Conservation (phyloP, 1,140 invertebrate genomes). For the Leptinotarsa lineolata region DNA sequence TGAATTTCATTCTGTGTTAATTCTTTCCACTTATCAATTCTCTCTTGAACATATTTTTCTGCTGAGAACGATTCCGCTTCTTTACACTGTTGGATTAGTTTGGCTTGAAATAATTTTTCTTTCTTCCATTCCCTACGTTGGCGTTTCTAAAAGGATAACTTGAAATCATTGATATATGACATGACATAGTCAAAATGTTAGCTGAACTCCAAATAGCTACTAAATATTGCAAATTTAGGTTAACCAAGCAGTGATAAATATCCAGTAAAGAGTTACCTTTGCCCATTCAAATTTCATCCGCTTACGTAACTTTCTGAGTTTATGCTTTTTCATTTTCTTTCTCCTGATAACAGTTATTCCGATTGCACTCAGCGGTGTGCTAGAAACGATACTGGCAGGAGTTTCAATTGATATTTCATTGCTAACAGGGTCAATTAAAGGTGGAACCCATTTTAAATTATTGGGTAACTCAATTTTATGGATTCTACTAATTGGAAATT, state of each 20-base stretch:
- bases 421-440: slow-evolving; percentile 36
- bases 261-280: slow-evolving; percentile 58
- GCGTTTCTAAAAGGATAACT: slow-evolving; percentile 57
- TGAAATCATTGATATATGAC: not conserved
- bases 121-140: slow-evolving; percentile 70
- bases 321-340: slow-evolving; percentile 86
- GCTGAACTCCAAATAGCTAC: too few species aligned
- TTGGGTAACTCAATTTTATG: slow-evolving; percentile 44
- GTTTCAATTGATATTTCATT: slow-evolving; percentile 38
- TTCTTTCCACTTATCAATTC: slow-evolving; percentile 66
- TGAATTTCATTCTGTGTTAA: not conserved
- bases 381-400: slow-evolving; percentile 48
- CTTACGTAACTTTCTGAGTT: slow-evolving; percentile 77
- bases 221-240: too few species aligned
- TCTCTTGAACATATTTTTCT: slow-evolving; percentile 69
- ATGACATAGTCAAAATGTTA: too few species aligned
- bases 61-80: slow-evolving; percentile 76
- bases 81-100: slow-evolving; percentile 70
- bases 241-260: too few species aligned
- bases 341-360: slow-evolving; percentile 76
- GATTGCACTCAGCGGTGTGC: slow-evolving; percentile 67
- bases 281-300: slow-evolving; percentile 75
- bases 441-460: slow-evolving; percentile 36
- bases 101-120: slow-evolving; percentile 76
- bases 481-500: slow-evolving; percentile 30